Base-by-base conservation (phyloP, 2,113 vertebrate genomes). In the Solea senegalensis region DNA sequence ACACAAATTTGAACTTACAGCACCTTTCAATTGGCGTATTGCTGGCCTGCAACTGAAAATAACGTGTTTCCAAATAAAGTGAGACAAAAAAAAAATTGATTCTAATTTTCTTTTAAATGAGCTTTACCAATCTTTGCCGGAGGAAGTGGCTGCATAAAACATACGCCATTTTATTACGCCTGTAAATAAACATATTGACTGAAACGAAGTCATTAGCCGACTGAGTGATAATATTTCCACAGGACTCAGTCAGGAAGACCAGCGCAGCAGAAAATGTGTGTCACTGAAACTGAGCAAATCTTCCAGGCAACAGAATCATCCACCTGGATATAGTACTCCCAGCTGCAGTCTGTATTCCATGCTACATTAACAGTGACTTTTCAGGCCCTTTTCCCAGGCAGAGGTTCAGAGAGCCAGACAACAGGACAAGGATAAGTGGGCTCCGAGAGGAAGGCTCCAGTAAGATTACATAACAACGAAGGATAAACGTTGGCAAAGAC, bases 391-490 rank as follows among this genome's bases (percentile, higher is more conserved):
- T 76, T 80, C 69, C 67, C 68, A 69, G 59, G 56, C 65, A 59
- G 54, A 72, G 45, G 41, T 69, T 65, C 57, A 82, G 63, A 62
- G 59, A 69, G 57, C 50, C 69, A 68, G 75, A 74, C 78, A 68
- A 51, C 49, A 69, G 72, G 64, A 83, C 56, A 45, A 69, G 65
- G 53, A 83, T 65, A 74, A 77, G 78, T 78, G 70, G 74, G 16
- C 70, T 76, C 57, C 69, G 73, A 59, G 67, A 72, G 76, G 9
- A 1, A 60, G 65, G 45, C 60, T 72, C 34, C 65, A 76, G 64
- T 54, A 65, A 66, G 58, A 86, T 88, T 83, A 80, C 71, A 76
- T 83, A 88, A 89, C 74, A 85, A 63, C 28, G 52, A 41, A 77
- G 63, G 62, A 78, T 69, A 70, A 78, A 79, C 65, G 61, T 45